phyloP scores from a whole-genome alignment of 2,888 invertebrate species.

The Melanargia galathea region DNA sequence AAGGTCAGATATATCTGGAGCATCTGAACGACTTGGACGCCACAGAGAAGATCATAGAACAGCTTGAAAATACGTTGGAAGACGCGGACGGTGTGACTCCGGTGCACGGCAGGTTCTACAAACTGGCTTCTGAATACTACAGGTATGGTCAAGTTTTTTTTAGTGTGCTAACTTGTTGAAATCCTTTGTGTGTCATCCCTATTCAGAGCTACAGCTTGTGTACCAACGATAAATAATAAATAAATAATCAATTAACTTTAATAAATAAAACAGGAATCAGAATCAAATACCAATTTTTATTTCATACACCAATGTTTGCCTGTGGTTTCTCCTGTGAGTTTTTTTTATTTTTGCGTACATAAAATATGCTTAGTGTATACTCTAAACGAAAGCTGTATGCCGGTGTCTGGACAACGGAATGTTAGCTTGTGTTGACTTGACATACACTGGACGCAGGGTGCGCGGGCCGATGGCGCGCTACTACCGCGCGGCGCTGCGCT shows the following conservation, averaged over 20 bases:
- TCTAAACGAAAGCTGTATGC: too few relatives aligned
- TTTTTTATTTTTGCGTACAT: too few relatives aligned
- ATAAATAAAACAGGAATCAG: too few relatives aligned
- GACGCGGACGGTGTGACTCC: conserved; percentile 95
- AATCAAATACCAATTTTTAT: too few relatives aligned
- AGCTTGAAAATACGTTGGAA: conserved; percentile 91
- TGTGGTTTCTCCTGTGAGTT: too few relatives aligned
- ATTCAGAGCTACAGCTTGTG: too few relatives aligned
- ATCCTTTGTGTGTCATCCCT: neutral
- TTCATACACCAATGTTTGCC: too few relatives aligned
- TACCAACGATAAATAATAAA: too few relatives aligned
- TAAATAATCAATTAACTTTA: too few relatives aligned
- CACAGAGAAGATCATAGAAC: conserved; percentile 93
- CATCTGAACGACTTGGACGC: conserved; percentile 89
- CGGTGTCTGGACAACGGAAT: too few relatives aligned
- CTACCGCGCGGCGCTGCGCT: conserved; percentile 95
- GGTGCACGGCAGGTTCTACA: conserved; percentile 96
- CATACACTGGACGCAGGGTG: conserved; percentile 80
- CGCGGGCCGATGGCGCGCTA: conserved; percentile 96
- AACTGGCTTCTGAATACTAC: conserved; percentile 95
- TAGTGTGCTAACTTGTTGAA: conserved; percentile 24
- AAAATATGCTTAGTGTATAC: too few relatives aligned
- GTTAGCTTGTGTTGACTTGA: too few relatives aligned
- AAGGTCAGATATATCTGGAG: conserved; percentile 90
- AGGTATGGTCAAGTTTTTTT: conserved; percentile 69